A percentile compares a stretch with the other conserved stretches of the same genome.
Evolutionary conservation across 2,888 invertebrate species (phyloP).

Genomic region (Xylota segnis): DNA sequence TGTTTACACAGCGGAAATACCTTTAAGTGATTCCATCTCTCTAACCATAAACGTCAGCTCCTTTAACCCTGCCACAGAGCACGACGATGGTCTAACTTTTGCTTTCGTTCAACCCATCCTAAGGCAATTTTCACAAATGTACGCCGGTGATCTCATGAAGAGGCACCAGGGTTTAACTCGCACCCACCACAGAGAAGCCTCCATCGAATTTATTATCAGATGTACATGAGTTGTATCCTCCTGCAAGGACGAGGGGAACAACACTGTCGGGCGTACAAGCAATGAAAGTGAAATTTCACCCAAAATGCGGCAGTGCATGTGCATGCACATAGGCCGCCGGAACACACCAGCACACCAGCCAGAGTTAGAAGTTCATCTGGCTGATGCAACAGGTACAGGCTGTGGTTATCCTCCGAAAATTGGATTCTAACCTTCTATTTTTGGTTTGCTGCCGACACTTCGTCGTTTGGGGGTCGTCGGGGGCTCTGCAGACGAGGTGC

Average conservation of each 20-base stretch:
- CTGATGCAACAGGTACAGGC: slow-evolving; percentile 41
- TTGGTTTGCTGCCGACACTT: slow-evolving; percentile 3
- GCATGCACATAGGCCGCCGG: slow-evolving; percentile 22
- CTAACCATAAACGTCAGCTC: background rate
- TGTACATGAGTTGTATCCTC: background rate
- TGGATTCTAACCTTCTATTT: slow-evolving; percentile 23
- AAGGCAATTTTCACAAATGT: background rate
- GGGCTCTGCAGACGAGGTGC: background rate
- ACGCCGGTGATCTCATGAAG: background rate
- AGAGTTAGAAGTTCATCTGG: slow-evolving; percentile 18
- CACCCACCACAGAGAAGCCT: background rate
- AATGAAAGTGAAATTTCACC: slow-evolving; percentile 52
- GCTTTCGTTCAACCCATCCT: background rate
- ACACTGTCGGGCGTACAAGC: background rate
- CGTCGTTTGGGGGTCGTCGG: background rate
- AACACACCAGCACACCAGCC: background rate
- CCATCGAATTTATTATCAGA: slow-evolving; percentile 3
- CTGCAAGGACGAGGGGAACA: slow-evolving; percentile 4
- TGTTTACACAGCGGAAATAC: background rate
- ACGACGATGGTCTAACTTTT: background rate
- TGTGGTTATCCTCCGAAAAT: slow-evolving; percentile 38
- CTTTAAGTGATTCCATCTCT: background rate
- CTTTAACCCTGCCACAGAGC: background rate
- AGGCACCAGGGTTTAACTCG: background rate
- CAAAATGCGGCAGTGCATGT: slow-evolving; percentile 20